Base-by-base conservation (phyloP, 2,888 invertebrate species). In the Andrena trimmerana region DNA sequence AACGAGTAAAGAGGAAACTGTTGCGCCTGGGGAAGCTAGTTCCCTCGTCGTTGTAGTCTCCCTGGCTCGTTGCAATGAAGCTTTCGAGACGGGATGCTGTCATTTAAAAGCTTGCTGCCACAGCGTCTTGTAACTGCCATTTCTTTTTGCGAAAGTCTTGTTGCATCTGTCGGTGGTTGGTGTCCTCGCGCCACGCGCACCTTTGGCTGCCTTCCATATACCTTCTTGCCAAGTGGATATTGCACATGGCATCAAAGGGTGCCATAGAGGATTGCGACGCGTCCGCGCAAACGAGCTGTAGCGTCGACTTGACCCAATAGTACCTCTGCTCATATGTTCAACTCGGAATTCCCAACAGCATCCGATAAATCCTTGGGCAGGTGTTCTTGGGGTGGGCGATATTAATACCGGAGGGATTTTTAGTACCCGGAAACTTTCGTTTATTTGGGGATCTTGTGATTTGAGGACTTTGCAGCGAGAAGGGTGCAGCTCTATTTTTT, bases 1-100 rank as follows among this genome's bases (percentile, higher is more conserved):
- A 42, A 48, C 10, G 71, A 68, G 50, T 24, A 29, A 54, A 66
- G 74, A 4, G 52, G n/a, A 63, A 63, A 48, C 54, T 62, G 50
- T 31, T 74, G 69, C 50, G 63, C 36, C 27, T 33, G 27, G 36
- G 42, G 59, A 66, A 66, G 50, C 36, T 66, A 60, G 20, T 48
- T 13, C 20, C 16, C 63, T 33, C 29, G 31, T 50, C 31, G 57
- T 24, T 13, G 27, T 0, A 36, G 54, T 54, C 72, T 5, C 16
- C 42, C 3, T 73, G 57, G 20, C 27, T 59, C 59, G 66, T 60
- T 50, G 48, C 29, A 24, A 36, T 20, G 65, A 10, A 13, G n/a
- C 10, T 3, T 31, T 33, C 6, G 48, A 24, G 48, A 10, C 33
- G 48, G 27, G 33, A 42, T 27, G 60, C 73, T 31, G 48, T 36